Percentiles rank a stretch among this genome's conserved stretches.
Evolutionary conservation across 2,888 invertebrate species (phyloP).

Genomic region (Athalia circularis): DNA sequence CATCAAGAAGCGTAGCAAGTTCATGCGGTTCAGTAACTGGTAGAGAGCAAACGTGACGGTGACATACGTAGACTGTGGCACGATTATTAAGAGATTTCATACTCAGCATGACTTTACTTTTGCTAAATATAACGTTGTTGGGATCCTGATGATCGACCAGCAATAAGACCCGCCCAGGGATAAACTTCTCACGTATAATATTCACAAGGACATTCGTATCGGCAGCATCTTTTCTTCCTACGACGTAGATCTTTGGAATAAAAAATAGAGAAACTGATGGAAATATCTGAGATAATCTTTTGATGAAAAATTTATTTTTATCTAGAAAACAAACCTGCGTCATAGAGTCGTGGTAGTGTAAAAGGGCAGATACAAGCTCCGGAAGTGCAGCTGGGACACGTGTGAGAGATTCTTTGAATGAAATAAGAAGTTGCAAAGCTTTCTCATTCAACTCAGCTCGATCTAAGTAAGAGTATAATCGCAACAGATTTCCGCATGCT

Average conservation of each 20-base stretch:
- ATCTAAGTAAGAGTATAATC: conserved; percentile 84
- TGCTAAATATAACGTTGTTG: conserved; percentile 70
- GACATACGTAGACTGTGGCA: conserved; percentile 87
- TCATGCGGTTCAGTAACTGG: conserved; percentile 83
- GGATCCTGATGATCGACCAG: conserved; percentile 78
- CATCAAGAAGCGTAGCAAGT: conserved; percentile 78
- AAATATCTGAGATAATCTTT: conserved; percentile 2
- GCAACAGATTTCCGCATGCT: conserved; percentile 86
- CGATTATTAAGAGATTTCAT: conserved; percentile 78
- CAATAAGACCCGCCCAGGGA: conserved; percentile 83
- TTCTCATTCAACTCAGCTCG: conserved; percentile 75
- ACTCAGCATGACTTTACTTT: conserved; percentile 75
- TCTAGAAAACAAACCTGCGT: conserved; percentile 79
- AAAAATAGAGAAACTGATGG: conserved; percentile 26
- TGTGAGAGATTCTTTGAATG: conserved; percentile 79
- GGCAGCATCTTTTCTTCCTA: conserved; percentile 80
- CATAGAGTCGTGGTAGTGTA: conserved; percentile 82
- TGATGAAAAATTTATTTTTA: neutral
- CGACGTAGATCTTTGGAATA: conserved; percentile 79
- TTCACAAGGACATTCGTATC: conserved; percentile 82
- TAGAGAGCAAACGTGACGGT: conserved; percentile 84
- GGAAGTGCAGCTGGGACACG: conserved; percentile 83
- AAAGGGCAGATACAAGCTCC: conserved; percentile 84
- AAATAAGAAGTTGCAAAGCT: conserved; percentile 79
- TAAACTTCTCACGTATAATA: conserved; percentile 79